Percentiles rank a stretch among this genome's conserved stretches.
Evolutionary conservation across 2,797 vertebrate genomes (phyloP).

Genomic region (Myotis findleyi): DNA sequence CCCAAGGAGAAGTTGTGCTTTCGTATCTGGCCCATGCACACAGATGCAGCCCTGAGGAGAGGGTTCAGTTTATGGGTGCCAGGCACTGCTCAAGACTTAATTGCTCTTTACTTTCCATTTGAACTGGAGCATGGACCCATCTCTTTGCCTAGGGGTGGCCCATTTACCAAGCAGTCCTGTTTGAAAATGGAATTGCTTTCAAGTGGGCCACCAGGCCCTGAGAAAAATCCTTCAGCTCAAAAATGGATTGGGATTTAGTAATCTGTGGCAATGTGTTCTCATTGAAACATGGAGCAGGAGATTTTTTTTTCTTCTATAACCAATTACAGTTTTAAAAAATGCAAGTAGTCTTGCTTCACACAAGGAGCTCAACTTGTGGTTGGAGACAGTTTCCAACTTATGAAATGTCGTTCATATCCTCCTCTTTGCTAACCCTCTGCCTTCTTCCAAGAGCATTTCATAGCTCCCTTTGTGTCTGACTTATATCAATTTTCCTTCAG

Average conservation of each 20-base stretch:
- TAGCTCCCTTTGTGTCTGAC: conserved; percentile 68
- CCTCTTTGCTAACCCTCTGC: conserved; percentile 66
- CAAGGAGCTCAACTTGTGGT: conserved; percentile 71
- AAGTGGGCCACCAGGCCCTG: conserved; percentile 50
- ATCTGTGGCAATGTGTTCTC: conserved; percentile 79
- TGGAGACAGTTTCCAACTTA: conserved; percentile 76
- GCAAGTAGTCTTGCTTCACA: conserved; percentile 51
- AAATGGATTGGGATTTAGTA: conserved; percentile 64
- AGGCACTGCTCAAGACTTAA: not conserved
- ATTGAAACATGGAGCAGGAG: conserved; percentile 78
- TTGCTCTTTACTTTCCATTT: not conserved
- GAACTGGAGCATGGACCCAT: not conserved
- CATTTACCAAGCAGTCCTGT: conserved; percentile 7
- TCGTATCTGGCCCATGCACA: not conserved
- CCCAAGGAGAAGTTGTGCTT: not conserved
- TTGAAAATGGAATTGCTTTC: conserved; percentile 66
- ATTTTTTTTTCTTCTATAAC: conserved; percentile 77
- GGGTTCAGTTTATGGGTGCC: not conserved
- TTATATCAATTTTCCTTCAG: conserved; percentile 74
- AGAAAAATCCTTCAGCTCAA: conserved; percentile 75
- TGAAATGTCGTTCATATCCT: conserved; percentile 79
- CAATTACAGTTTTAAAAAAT: conserved; percentile 73
- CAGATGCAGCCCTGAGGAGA: not conserved
- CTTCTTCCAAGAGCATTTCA: conserved; percentile 76
- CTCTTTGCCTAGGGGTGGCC: not conserved